Conservation (phyloP, 2,888 invertebrate species). For the Anoncus sp. region DNA sequence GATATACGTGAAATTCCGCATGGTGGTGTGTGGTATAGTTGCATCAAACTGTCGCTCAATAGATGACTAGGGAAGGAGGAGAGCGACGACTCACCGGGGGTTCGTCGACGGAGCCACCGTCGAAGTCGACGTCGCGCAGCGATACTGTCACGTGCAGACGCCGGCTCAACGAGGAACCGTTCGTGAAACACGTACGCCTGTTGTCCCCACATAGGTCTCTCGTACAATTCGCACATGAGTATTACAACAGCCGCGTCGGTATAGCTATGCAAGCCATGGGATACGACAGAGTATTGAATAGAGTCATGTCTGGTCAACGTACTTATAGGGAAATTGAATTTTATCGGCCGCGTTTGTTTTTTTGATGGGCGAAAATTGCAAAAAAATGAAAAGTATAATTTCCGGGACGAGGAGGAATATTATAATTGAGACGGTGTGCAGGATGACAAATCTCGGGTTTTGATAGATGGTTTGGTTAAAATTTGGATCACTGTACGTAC, state of each 20-base stretch:
- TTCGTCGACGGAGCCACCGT: constrained; percentile 65
- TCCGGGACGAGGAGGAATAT: neutral
- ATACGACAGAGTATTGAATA: constrained; percentile 16
- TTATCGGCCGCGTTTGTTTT: constrained; percentile 38
- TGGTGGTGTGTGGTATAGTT: constrained; percentile 16
- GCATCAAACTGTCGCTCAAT: constrained; percentile 37
- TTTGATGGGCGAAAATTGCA: constrained; percentile 1
- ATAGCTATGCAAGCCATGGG: constrained; percentile 3
- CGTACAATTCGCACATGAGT: constrained; percentile 39
- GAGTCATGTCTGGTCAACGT: constrained; percentile 26
- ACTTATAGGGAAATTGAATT: constrained; percentile 57
- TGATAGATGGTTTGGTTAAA: too few species aligned
- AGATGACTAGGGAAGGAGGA: constrained; percentile 38
- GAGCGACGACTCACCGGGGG: constrained; percentile 45
- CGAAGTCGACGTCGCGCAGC: constrained; percentile 73
- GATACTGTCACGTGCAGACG: constrained; percentile 80
- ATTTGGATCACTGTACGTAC: too few species aligned
- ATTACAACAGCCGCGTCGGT: constrained; percentile 42
- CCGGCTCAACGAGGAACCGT: constrained; percentile 68
- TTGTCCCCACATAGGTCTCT: constrained; percentile 39
- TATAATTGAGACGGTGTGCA: neutral
- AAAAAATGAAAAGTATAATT: neutral
- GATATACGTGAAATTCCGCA: constrained; percentile 32
- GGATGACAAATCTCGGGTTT: neutral
- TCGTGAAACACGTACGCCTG: constrained; percentile 53